Base-by-base conservation (phyloP, 2,797 vertebrate species). In the Dendrocincla tyrannina region DNA sequence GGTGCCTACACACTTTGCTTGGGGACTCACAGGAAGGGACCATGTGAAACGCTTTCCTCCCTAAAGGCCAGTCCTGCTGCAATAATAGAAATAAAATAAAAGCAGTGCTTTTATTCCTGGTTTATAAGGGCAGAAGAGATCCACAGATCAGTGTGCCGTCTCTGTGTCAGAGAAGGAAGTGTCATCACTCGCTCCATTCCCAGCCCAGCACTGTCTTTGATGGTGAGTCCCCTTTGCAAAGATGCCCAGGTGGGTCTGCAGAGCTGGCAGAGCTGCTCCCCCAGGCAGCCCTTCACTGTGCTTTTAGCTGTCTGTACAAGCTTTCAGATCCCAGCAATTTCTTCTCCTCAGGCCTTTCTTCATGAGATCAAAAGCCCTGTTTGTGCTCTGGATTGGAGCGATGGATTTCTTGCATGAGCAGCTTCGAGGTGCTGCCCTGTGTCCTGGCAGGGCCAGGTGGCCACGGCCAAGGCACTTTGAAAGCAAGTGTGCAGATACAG, bases 1-100 rank as follows among this genome's bases (percentile, higher is more conserved):
- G 53, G 30, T 17, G 11, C 23, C 11, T 14, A 3, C 7, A 3
- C 0, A 1, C 49, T 37, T 9, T 13, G 33, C 19, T 30, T 3
- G 2, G 22, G 41, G 59, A 4, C 33, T 19, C 20, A 13, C 42
- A 19, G 24, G 13, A 47, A n/a, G 39, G 49, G 33, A 24, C 18
- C 11, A 4, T 0, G 14, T 10, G 55, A 41, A 30, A n/a, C 1
- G 5, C 16, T 49, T 30, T 56, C 50, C 9, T 50, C 55, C 46
- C 28, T 8, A 4, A 62, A 53, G 18, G 13, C 24, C 20, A 10
- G 42, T 23, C 3, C 4, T 14, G 10, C 32, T 59, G 53, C 32
- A 52, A 13, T 1, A 30, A 35, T 1, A 24, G 3, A n/a, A 46
- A 17, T 10, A 4, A 53, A 30, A 25, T 13, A 32, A 56, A 63